phyloP scores from a whole-genome alignment of 1,140 invertebrate species.

The Sarcophaga bullata region DNA sequence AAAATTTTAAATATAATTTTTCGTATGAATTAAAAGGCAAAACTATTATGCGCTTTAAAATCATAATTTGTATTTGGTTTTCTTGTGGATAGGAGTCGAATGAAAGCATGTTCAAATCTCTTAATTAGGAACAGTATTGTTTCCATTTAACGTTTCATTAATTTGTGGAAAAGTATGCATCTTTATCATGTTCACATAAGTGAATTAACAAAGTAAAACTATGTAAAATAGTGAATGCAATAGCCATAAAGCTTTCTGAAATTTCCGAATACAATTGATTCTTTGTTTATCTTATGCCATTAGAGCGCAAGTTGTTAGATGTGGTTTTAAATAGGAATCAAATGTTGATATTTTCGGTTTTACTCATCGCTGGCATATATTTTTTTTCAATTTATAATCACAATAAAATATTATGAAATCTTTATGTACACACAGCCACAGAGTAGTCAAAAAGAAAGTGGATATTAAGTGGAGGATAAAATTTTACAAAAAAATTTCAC shows the following conservation, averaged over 20 bases:
- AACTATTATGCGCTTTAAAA: too few relatives aligned
- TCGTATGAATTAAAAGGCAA: too few relatives aligned
- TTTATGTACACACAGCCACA: constrained; percentile 11
- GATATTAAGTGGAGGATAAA: constrained; percentile 23
- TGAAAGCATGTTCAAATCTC: too few relatives aligned
- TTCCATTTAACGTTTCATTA: background rate
- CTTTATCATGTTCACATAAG: background rate
- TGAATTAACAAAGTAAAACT: background rate
- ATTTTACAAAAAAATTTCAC: constrained; percentile 15
- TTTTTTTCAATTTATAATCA: too few relatives aligned
- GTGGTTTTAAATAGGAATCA: background rate
- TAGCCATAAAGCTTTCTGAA: background rate
- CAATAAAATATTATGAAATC: constrained; percentile 25
- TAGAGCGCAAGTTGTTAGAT: background rate
- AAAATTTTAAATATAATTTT: too few relatives aligned
- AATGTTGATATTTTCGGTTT: background rate
- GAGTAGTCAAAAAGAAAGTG: constrained; percentile 28
- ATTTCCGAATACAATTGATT: constrained; percentile 1
- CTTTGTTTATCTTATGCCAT: background rate
- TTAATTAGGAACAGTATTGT: too few relatives aligned
- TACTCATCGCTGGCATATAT: background rate
- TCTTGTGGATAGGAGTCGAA: too few relatives aligned
- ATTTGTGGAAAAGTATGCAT: background rate
- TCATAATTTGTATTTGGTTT: too few relatives aligned
- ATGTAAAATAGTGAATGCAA: background rate